Base-by-base conservation (phyloP, 2,888 invertebrate genomes). In the Pyrochroa serraticornis region DNA sequence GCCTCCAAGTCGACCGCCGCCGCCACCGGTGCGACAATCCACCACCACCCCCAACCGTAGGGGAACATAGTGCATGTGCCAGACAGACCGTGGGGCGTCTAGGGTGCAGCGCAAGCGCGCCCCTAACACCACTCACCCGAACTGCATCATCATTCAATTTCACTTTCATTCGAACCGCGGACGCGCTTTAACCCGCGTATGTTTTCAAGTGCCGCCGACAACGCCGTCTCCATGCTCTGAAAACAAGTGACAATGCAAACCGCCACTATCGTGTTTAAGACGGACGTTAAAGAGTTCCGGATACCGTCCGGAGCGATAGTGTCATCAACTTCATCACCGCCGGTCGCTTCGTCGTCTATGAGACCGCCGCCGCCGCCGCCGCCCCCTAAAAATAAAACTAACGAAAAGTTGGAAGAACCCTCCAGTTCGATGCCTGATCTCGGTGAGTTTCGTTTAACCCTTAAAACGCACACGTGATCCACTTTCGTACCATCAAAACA, bases 391-490 rank as follows among this genome's bases (percentile, higher is more conserved):
- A 67, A 71, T 32, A 66, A 48, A 50, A 66, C 67, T 51, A 60
- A 69, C 43, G 74, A 75, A 39, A 81, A 80, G 65, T 82, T 87
- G 77, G 92, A 92, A 81, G 92, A 92, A 78, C 92, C 92, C 7
- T 90, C 91, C 67, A 92, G 92, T 82, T 92, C 92, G 70, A 92
- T 92, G 79, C 92, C 92, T 65, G 92, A 92, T 84, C 84, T 92
- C 82, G 92, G 92, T 92, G 77, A 89, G 91, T 83, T 52, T 31
- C 44, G 50, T 10, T 33, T 14, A 39, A 22, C 30, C 6, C 22
- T 39, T 35, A 35, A 35, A n/a, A 35, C 9, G n/a, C 10, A n/a
- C 10, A 3, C 36, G 10, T 9, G n/a, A 35, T 9, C 36, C n/a
- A 35, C 10, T 35, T 35, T 35, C 10, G 2, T 35, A 3, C 36